Conservation (phyloP, 1,140 invertebrate species). For the Teleopsis dalmanni region DNA sequence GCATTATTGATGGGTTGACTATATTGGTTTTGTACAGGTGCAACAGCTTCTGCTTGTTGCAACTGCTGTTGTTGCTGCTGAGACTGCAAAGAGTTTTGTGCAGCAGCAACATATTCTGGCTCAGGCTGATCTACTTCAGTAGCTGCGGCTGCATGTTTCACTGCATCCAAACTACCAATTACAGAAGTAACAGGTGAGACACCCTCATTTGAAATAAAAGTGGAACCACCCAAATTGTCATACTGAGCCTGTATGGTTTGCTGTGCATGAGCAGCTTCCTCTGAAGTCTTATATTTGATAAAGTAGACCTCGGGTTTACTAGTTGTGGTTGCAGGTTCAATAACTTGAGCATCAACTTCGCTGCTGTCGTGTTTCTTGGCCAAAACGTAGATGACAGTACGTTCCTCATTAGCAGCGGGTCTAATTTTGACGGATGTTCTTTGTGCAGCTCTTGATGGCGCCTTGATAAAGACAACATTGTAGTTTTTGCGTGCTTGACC, state of each 20-base stretch:
- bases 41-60: background rate
- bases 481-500: slow-evolving; percentile 62
- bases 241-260: slow-evolving; percentile 18
- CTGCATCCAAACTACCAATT: slow-evolving; percentile 11
- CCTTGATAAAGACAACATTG: slow-evolving; percentile 77
- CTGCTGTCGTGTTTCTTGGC: slow-evolving; percentile 51
- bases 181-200: slow-evolving; percentile 13
- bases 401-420: slow-evolving; percentile 59
- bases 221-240: slow-evolving; percentile 15
- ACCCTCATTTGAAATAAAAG: slow-evolving; percentile 13
- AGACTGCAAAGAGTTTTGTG: no score
- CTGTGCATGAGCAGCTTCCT: slow-evolving; percentile 28
- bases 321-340: slow-evolving; percentile 9
- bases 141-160: background rate
- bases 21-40: background rate
- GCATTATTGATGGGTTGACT: no score
- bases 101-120: background rate
- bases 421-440: slow-evolving; percentile 55
- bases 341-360: slow-evolving; percentile 11
- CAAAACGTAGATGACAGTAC: slow-evolving; percentile 72
- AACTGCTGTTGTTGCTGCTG: background rate
- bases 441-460: slow-evolving; percentile 57
- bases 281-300: slow-evolving; percentile 60
- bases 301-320: slow-evolving; percentile 62
- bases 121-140: background rate